phyloP scores from a whole-genome alignment of 2,797 vertebrate genomes.

The Aphelocoma californica region DNA sequence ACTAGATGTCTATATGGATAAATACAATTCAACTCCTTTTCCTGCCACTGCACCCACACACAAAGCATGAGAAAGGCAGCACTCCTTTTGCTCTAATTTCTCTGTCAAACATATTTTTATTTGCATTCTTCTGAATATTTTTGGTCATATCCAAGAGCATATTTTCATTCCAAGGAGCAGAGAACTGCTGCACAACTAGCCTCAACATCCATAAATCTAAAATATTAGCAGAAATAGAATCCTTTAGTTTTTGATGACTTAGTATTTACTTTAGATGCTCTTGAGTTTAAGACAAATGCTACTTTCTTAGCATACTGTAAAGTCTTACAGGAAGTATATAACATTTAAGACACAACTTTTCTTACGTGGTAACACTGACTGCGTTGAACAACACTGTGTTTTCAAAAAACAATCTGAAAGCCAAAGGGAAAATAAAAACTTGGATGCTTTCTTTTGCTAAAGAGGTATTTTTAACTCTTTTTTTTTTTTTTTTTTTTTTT shows the following conservation, averaged over 20 bases:
- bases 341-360: not conserved
- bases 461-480: not conserved
- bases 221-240: not conserved
- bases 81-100: not conserved
- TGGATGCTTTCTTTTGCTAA: not conserved
- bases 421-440: not conserved
- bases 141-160: not conserved
- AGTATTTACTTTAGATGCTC: not conserved
- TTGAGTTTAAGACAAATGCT: not conserved
- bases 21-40: not conserved
- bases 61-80: not conserved
- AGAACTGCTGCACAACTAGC: not conserved
- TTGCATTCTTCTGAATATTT: constrained; percentile 23
- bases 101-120: not conserved
- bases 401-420: not conserved
- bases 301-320: not conserved
- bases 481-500: not conserved
- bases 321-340: not conserved
- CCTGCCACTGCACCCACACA: not conserved
- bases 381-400: not conserved
- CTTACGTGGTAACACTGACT: not conserved
- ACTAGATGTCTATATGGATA: not conserved
- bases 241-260: not conserved
- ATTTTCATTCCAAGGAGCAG: constrained; percentile 34
- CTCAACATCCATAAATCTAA: not conserved